Base-by-base conservation (phyloP, 2,113 vertebrate genomes). In the Polyodon spathula region DNA sequence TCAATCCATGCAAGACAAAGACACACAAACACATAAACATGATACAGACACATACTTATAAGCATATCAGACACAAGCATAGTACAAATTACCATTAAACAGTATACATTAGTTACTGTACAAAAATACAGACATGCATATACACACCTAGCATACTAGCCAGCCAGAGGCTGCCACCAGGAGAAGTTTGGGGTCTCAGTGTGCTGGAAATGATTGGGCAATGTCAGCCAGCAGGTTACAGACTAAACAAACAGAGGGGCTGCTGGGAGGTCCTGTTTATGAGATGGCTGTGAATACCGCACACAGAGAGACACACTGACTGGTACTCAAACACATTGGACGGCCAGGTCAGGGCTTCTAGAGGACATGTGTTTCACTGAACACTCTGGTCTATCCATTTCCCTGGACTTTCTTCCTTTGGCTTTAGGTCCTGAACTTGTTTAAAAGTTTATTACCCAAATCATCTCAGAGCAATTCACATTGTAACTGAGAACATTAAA, bases 191-290 rank as follows among this genome's bases (percentile, higher is more conserved):
- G 6, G 56, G 42, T 56, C 54, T 56, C 40, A 40, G 48, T 48
- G 42, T 56, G 8, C 61, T 8, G 61, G 54, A 56, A 56, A 27
- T 41, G 54, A 27, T 52, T n/a, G 54, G 46, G 40, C 37, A 43
- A 52, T 41, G 41, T 15, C 17, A 39, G 61, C 38, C 27, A 27
- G 27, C 27, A 27, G 27, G 27, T 27, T 48, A n/a, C 61, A 62
- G 61, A 62, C 61, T 62, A 62, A 62, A 62, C 61, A 56, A 14
- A 6, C n/a, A 42, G 46, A 8, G 53, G 61, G 41, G 37, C 41
- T 39, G 14, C 61, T 11, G 60, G 60, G 60, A 55, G 60, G 51
- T 54, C 60, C 10, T 62, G 60, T 54, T 62, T 62, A 62, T 46
- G 6, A 15, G 15, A 15, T 54, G 42, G 61, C 27, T 27, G 27